Percentiles rank a stretch among this genome's conserved stretches.
These are phyloP conservation scores for Paedocypris sp. DNA, from an alignment of 2,113 vertebrate genomes.

Conservation along the genomic window DNA sequence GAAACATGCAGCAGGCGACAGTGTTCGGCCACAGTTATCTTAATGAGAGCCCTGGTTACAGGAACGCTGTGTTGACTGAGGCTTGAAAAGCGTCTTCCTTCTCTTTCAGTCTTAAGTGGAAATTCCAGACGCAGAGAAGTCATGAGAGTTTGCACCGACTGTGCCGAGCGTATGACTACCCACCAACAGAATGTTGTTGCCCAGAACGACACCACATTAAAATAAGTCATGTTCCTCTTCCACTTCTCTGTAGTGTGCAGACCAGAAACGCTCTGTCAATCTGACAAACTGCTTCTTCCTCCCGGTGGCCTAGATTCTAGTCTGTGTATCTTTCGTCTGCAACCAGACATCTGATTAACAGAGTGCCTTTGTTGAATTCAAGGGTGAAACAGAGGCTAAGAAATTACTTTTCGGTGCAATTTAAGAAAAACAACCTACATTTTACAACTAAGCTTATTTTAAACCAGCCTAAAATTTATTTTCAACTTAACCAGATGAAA, in stretches of 20 bases:
- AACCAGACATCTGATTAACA: slow-evolving; percentile 2
- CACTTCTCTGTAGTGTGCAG: not conserved
- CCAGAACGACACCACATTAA: not conserved
- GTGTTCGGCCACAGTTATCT: slow-evolving; percentile 17
- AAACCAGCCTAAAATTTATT: too few relatives aligned
- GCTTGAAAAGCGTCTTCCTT: not conserved
- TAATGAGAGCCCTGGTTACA: not conserved
- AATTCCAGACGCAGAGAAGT: slow-evolving; percentile 46
- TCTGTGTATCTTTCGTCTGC: slow-evolving; percentile 3
- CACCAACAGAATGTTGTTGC: not conserved
- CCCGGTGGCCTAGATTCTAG: slow-evolving; percentile 22
- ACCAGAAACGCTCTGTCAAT: not conserved
- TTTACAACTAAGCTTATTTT: too few relatives aligned
- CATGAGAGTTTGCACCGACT: slow-evolving; percentile 19
- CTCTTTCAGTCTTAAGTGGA: slow-evolving; percentile 2
- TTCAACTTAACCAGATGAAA: not conserved
- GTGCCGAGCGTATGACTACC: slow-evolving; percentile 7
- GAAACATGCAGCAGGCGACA: not conserved
- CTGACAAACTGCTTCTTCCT: slow-evolving; percentile 18
- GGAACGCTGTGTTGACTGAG: not conserved
- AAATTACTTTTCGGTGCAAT: not conserved
- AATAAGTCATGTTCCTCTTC: slow-evolving; percentile 1
- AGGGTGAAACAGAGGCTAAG: not conserved
- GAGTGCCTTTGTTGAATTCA: not conserved
- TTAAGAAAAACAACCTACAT: too few relatives aligned